Conservation (phyloP, 1,140 invertebrate genomes). For the Colletes gigas region DNA sequence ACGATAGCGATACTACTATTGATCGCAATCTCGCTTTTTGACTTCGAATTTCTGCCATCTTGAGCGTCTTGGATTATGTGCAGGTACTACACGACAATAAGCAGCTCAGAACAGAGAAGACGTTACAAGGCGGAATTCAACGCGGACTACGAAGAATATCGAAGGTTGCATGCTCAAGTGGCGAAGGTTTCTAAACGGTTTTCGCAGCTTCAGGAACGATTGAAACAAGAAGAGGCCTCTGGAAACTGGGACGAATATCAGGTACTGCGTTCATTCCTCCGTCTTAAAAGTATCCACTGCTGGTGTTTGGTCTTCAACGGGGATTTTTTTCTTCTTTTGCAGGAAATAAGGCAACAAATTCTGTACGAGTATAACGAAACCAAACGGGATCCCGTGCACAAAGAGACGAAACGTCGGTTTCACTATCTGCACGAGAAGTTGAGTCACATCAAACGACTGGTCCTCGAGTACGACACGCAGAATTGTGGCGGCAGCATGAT, state of each 20-base stretch:
- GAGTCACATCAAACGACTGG: constrained; percentile 93
- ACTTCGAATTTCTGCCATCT: too few species aligned
- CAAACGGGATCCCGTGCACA: constrained; percentile 87
- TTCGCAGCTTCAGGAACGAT: constrained; percentile 85
- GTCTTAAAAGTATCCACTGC: too few species aligned
- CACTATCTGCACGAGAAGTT: constrained; percentile 94
- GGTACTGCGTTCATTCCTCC: constrained; percentile 71
- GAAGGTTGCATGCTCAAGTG: constrained; percentile 87
- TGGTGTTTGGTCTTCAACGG: too few species aligned
- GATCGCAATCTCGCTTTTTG: too few species aligned
- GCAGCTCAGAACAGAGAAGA: constrained; percentile 87
- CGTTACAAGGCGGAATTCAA: constrained; percentile 95
- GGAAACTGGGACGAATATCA: constrained; percentile 80
- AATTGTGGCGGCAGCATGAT: constrained; percentile 25
- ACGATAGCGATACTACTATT: too few species aligned
- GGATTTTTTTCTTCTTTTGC: constrained; percentile 60
- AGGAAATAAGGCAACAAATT: constrained; percentile 89
- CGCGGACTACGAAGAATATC: constrained; percentile 92
- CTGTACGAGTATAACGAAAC: constrained; percentile 89
- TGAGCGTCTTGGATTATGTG: constrained; percentile 29
- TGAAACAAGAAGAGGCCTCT: constrained; percentile 81
- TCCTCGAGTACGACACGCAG: constrained; percentile 88
- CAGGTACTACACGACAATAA: constrained; percentile 91
- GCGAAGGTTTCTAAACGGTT: constrained; percentile 90
- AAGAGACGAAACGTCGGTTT: constrained; percentile 88